These are phyloP conservation scores for Halcyon malimbica DNA, from an alignment of 2,113 vertebrate species.

Conservation along the genomic window DNA sequence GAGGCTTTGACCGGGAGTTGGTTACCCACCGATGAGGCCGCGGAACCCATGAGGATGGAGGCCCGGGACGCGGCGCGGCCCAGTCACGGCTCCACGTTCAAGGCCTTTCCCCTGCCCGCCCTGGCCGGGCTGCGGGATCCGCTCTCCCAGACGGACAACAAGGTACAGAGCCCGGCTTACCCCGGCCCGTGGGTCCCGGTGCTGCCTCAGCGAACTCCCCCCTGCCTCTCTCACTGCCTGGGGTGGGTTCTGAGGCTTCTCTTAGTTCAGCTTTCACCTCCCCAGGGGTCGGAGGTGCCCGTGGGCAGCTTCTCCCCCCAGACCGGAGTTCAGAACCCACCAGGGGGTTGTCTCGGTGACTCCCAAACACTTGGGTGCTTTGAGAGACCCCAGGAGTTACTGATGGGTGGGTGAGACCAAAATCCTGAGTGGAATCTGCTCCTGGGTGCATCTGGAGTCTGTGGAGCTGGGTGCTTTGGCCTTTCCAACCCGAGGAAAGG, in stretches of 20 bases:
- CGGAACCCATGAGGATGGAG: slow-evolving; percentile 73
- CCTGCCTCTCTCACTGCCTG: background rate
- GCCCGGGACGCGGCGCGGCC: slow-evolving; percentile 64
- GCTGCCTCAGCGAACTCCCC: background rate
- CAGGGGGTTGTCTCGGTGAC: too few species aligned
- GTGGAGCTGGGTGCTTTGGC: too few species aligned
- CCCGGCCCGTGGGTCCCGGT: background rate
- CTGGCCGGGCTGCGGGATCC: slow-evolving; percentile 43
- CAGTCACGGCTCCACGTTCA: slow-evolving; percentile 58
- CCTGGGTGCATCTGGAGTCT: too few species aligned
- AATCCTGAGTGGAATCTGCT: too few species aligned
- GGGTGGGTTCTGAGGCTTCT: background rate
- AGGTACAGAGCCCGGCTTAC: slow-evolving; percentile 42
- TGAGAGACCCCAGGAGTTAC: too few species aligned
- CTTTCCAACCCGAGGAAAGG: too few species aligned
- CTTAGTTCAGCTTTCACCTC: too few species aligned
- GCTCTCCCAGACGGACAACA: slow-evolving; percentile 22
- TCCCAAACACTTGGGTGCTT: too few species aligned
- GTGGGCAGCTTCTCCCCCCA: too few species aligned
- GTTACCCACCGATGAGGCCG: slow-evolving; percentile 34
- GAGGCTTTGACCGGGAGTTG: background rate
- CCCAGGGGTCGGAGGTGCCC: background rate
- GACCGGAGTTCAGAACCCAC: too few species aligned
- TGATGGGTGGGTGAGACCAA: too few species aligned
- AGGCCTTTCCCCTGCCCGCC: slow-evolving; percentile 33